Evolutionary conservation across 2,888 invertebrate genomes (phyloP), one percentile per base, ranked within the genome.

Genomic region (Erpobdella octoculata): DNA sequence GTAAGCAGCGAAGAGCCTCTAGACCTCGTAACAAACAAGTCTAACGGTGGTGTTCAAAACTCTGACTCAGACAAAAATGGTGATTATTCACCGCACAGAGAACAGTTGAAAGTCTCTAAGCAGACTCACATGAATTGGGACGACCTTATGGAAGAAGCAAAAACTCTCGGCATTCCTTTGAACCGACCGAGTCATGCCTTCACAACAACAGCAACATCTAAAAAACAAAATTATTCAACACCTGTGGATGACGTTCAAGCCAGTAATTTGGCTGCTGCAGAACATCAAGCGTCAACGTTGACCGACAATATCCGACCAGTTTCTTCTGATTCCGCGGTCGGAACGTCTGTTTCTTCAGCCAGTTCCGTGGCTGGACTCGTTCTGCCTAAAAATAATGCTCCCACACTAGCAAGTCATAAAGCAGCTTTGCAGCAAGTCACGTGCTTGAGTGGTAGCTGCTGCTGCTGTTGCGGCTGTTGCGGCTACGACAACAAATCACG

Each of bases 71-170:
- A 46, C 46, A 1, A 21, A 5, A 1, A 46, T 46, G 18, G n/a
- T n/a, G 21, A 46, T 1, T 1, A 46, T 18, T 21, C 46, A 46
- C 46, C 18, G 15, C 1, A 21, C 5, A 28, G 28, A 4, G 53
- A 28, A 25, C 53, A 53, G 21, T 28, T 67, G 59, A 61, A 67
- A 28, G 28, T 28, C n/a, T 69, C 69, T 6, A 74, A 74, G 53
- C 73, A 74, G 15, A 75, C 73, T 15, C 76, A 76, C 70, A 76
- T 76, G 76, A 73, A 72, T 25, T 72, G 74, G 73, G 76, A 75
- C 18, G 76, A 76, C 37, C 72, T 76, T 8, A 73, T 74, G 75
- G 37, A 72, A 37, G 75, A 76, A 48, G 76, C 76, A 31, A 72
- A 72, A 25, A 71, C 46, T 36, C 61, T 73, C 6, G 76, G 76